These are phyloP conservation scores for Drosophila fulvimacula DNA, from an alignment of 2,888 invertebrate genomes.

Conservation along the genomic window DNA sequence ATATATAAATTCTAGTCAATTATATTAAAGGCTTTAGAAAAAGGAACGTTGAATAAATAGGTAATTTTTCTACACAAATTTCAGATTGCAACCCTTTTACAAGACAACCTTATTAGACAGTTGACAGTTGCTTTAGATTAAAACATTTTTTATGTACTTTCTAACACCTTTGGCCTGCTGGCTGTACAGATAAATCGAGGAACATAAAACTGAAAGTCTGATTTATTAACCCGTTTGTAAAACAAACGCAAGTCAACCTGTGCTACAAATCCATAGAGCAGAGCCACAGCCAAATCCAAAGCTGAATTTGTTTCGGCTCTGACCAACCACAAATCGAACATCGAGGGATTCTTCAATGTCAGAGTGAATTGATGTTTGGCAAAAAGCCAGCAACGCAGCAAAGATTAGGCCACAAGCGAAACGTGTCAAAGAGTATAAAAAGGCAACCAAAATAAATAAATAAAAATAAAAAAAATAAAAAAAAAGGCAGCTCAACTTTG, in stretches of 20 bases:
- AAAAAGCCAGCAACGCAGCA: slow-evolving; percentile 11
- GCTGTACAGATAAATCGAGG: slow-evolving; percentile 1
- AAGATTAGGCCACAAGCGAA: slow-evolving; percentile 23
- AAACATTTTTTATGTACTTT: not conserved
- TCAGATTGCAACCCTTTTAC: too few relatives aligned
- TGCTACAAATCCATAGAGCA: slow-evolving; percentile 1
- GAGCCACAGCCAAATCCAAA: slow-evolving; percentile 7
- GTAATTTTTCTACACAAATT: not conserved
- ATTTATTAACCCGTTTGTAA: slow-evolving; percentile 34
- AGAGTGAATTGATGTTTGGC: slow-evolving; percentile 40
- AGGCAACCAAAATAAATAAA: slow-evolving; percentile 12
- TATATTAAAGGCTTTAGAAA: not conserved
- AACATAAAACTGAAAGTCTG: slow-evolving; percentile 24
- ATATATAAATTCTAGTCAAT: not conserved
- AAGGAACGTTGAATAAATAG: not conserved
- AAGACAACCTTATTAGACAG: not conserved
- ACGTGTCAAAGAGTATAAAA: slow-evolving; percentile 18
- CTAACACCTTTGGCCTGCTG: not conserved
- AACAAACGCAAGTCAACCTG: slow-evolving; percentile 19
- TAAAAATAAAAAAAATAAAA: not conserved
- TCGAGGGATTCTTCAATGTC: slow-evolving; percentile 15
- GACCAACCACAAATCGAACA: slow-evolving; percentile 32
- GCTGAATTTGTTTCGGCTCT: slow-evolving; percentile 27
- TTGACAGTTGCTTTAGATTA: not conserved
- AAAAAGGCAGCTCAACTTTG: not conserved